A percentile compares a stretch with the other conserved stretches of the same genome.
These are phyloP conservation scores for Alectoris magna DNA, from an alignment of 2,797 vertebrate genomes.

Conservation along the genomic window DNA sequence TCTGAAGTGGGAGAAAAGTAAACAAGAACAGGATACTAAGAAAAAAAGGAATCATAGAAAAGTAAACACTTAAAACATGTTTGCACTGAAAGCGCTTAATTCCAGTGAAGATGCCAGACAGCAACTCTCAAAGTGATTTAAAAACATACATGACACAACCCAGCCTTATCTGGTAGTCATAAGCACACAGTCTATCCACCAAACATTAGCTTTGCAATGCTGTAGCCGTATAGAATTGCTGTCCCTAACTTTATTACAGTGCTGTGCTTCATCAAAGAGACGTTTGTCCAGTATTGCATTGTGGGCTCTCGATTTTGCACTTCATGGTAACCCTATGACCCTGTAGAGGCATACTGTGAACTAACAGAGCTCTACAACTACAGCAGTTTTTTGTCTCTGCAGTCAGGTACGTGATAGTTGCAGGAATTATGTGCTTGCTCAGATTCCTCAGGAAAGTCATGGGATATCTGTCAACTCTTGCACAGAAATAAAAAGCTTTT, in stretches of 20 bases:
- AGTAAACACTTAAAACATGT: neutral
- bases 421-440: neutral
- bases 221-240: neutral
- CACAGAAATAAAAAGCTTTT: neutral
- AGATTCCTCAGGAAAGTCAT: neutral
- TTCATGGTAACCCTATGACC: neutral
- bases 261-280: neutral
- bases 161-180: neutral
- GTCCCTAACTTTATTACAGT: neutral
- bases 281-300: neutral
- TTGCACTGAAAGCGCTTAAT: neutral
- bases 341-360: neutral
- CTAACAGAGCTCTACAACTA: neutral
- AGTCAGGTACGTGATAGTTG: neutral
- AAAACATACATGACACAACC: neutral
- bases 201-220: neutral
- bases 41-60: neutral
- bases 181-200: neutral
- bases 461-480: neutral
- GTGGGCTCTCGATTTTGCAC: neutral
- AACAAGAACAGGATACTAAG: neutral
- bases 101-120: neutral
- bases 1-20: slow-evolving; percentile 78
- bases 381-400: neutral
- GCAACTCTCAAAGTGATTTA: neutral